Base-by-base conservation (phyloP, 2,888 invertebrate genomes). In the Drosophila maculinotata region DNA sequence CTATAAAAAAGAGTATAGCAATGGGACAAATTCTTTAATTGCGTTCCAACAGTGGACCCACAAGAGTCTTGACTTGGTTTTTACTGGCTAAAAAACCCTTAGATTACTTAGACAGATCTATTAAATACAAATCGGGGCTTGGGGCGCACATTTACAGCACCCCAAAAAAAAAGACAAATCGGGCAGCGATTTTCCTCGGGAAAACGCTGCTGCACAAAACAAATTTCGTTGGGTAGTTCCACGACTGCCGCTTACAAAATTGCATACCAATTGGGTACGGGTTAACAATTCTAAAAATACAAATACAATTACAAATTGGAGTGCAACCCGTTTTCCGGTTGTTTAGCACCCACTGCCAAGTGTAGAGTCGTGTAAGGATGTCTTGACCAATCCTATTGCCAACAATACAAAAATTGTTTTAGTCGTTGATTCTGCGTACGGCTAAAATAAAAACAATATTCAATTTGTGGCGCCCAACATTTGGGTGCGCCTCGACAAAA, bases 1-100 rank as follows among this genome's bases (percentile, higher is more conserved):
- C 94, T 94, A 93, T 85, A 93, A 92, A 91, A 90, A 92, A 89
- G 76, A 83, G 51, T 56, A 44, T 58, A 47, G 41, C 53, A 64
- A 51, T 38, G 48, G 56, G 54, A 71, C 71, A 73, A 51, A 41
- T 56, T 41, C 39, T 59, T 59, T 53, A 51, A 47, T 52, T 56
- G 59, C 44, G 15, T 20, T 38, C 20, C 59, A 48, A 53, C 48
- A 31, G 59, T 39, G 15, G 10, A 17, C 20, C 59, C 52, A 53
- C 48, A 31, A 31, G 47, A 51, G 59, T 56, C 45, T 51, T 53
- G 45, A 59, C 36, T 47, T 36, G 68, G 66, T 54, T 64, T 52
- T 39, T 38, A 25, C 35, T 17, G 17, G 31, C 35, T 56, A 41
- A 48, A 31, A 44, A 68, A 56, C 51, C 47, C 54, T 56, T 66